Base-by-base conservation (phyloP, 2,113 vertebrate genomes). In the Pseudorasbora parva region DNA sequence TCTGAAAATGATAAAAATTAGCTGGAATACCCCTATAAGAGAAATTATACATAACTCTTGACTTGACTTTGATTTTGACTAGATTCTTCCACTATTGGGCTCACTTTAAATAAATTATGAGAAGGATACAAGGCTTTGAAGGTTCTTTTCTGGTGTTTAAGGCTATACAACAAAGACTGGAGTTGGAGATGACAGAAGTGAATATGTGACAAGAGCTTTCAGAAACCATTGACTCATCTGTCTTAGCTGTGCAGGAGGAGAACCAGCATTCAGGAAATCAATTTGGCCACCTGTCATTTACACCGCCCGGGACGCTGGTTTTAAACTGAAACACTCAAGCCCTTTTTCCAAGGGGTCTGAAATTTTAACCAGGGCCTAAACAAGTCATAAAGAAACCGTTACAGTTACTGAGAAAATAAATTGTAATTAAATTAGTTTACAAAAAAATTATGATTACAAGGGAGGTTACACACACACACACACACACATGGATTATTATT, bases 261-360 rank as follows among this genome's bases (percentile, higher is more conserved):
- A 12, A 14, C 54, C 54, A 68, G 37, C 43, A 6, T 86, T 82
- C 77, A 64, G 54, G 85, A 27, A 89, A 88, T 84, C 62, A 57
- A 83, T 84, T 81, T 78, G 43, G 85, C 87, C 88, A 88, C 72
- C 83, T 88, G 84, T 86, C 86, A 84, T 71, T 75, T 74, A 77
- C 21, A 17, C 72, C 45, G 64, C 30, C 19, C 6, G 73, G 66
- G 47, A 60, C 2, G 33, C 60, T 47, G 21, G 47, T 69, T 77
- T 76, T 78, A 69, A 27, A 81, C 5, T 12, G 3, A 41, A 23
- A 30, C 14, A 37, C 25, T 57, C 21, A 14, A 33, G 21, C 30
- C 60, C 14, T 51, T 74, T 30, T 27, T 43, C 64, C 21, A 9
- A 41, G 4, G 8, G 8, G 25, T 62, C n/a, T 15, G 11, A 64